Base-by-base conservation (phyloP, 2,797 vertebrate genomes). In the Pelochelys cantorii region DNA sequence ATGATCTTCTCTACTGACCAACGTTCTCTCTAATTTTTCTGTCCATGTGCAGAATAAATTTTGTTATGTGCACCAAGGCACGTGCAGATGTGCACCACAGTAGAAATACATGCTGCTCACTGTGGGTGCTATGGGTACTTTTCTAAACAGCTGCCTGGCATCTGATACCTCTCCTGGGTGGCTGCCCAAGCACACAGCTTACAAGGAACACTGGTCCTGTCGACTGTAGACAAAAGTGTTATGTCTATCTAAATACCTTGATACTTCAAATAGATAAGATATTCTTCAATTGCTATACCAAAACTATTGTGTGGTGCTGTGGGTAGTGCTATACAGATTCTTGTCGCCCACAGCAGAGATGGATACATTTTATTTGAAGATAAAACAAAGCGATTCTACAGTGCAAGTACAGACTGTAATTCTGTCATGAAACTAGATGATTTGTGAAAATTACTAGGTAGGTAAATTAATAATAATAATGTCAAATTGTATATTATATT, bases 271-370 rank as follows among this genome's bases (percentile, higher is more conserved):
- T n/a, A 25, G 81, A 71, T 5, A 80, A 90, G 62, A 18, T 77
- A 9, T 80, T 93, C 84, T 84, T 81, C 87, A 87, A 3, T 74
- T 93, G 56, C 29, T 79, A 77, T 90, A 85, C 60, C 80, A 81
- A 88, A 91, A 83, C 4, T 53, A 81, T 84, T 15, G 55, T 86
- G 55, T 53, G 88, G 53, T 23, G 29, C 22, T 90, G 79, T 60
- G 60, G 31, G 1, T 2, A 90, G 82, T 48, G 31, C 56, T 68
- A 20, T 22, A 68, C 20, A 18, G 87, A 17, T 55, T 81, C 52
- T 22, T 12, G 20, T 57, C 5, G n/a, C 88, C 77, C 23, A 59
- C 53, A 71, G 52, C 77, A 71, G 89, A 31, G 0, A 0, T 7
- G 59, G 81, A 37, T 91, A 89, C 23, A 85, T 68, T 78, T 20